Evolutionary conservation across 2,888 invertebrate species (phyloP), one percentile per base, ranked within the genome.

Genomic region (Eudemis profundana): DNA sequence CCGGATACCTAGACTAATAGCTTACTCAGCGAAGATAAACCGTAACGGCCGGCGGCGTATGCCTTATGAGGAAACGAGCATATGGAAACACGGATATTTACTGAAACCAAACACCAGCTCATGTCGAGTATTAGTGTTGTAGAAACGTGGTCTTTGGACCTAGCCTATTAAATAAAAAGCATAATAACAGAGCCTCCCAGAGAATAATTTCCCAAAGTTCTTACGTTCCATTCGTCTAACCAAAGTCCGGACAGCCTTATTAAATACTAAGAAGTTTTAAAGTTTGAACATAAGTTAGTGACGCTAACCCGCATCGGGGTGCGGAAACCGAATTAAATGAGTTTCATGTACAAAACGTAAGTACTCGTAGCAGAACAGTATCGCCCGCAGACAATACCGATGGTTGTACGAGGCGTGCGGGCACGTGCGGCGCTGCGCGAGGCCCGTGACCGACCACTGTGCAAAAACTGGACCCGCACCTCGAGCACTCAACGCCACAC

Each of bases 1-100:
- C 27, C 10, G 7, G 53, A 44, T 46, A 47, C 36, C 44, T 56
- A 33, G 23, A n/a, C 10, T 33, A 38, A 38, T 46, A 36, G 36
- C 21, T 46, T 42, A 51, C 44, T 51, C 38, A 51, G 44, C 57
- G 57, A 51, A 38, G 50, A 51, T 59, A 65, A 65, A 51, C 59
- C 46, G 33, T 59, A 51, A 46, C 59, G 38, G 59, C 27, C 36
- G 51, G 42, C 59, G 51, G 5, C 27, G 57, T 29, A 38, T 46
- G 38, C 64, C 64, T 51, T 59, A 46, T 59, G 46, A 59, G 64
- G 64, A 46, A 59, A 64, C 64, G 50, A 64, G 40, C 23, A 57
- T 57, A 64, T 57, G 50, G 64, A 51, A 57, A 65, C 59, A 51
- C 57, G 64, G 64, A 65, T 59, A 65, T 65, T 65, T 65, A 65